phyloP scores from a whole-genome alignment of 2,888 invertebrate genomes.

The Drosophila fungiperda region DNA sequence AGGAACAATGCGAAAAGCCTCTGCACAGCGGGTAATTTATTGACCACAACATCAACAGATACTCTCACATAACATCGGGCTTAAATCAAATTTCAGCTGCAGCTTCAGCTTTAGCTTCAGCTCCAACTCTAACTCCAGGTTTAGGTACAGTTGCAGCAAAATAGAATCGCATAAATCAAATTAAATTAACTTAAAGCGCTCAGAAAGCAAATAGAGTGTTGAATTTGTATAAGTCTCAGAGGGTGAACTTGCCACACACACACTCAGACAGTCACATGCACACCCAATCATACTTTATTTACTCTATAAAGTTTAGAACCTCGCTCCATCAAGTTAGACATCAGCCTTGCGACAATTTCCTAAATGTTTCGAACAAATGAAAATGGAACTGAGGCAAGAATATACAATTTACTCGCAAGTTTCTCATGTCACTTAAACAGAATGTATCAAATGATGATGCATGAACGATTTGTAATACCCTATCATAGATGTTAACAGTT shows the following conservation, averaged over 20 bases:
- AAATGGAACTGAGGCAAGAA: constrained; percentile 46
- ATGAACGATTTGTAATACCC: constrained; percentile 12
- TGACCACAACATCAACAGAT: constrained; percentile 63
- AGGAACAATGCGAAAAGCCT: constrained; percentile 63
- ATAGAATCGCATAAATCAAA: constrained; percentile 65
- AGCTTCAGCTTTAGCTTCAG: constrained; percentile 10
- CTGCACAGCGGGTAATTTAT: constrained; percentile 75
- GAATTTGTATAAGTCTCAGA: constrained; percentile 61
- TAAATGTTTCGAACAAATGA: constrained; percentile 73
- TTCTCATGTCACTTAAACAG: constrained; percentile 46
- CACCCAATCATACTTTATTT: constrained; percentile 61
- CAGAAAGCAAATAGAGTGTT: constrained; percentile 57
- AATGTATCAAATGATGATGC: constrained; percentile 10
- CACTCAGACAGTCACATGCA: constrained; percentile 11
- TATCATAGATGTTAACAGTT: background rate
- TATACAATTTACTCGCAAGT: constrained; percentile 45
- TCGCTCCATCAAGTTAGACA: constrained; percentile 33
- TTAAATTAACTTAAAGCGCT: constrained; percentile 65
- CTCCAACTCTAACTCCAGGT: constrained; percentile 14
- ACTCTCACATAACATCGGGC: constrained; percentile 39
- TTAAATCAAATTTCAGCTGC: constrained; percentile 42
- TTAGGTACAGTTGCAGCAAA: constrained; percentile 9
- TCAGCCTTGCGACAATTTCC: constrained; percentile 69
- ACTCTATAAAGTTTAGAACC: constrained; percentile 60
- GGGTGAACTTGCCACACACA: constrained; percentile 23